Evolutionary conservation across 2,888 invertebrate species (phyloP), one percentile per base, ranked within the genome.

Genomic region (Abrostola tripartita): DNA sequence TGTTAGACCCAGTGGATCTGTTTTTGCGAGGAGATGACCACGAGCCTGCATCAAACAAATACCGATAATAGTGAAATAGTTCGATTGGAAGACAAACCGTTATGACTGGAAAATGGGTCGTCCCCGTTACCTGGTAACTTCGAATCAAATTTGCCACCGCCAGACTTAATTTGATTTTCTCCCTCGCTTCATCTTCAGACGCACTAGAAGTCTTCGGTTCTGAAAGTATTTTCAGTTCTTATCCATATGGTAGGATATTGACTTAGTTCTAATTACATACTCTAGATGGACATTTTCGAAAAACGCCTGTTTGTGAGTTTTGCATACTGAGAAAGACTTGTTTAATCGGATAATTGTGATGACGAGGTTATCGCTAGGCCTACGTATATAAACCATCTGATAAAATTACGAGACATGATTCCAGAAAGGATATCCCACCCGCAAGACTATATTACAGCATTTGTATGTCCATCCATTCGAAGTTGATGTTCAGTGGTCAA

Each of bases 1-100:
- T 6, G 91, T 87, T 79, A 98, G 96, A 76, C 96, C 96, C 73
- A 98, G 93, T 5, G 98, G 98, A 91, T 98, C 98, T 75, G 97
- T 95, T 86, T 97, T 96, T 51, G 98, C 97, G 79, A 97, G 95
- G 83, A 97, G 96, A 90, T 98, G 98, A 64, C 98, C 98, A 75
- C 98, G 96, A 74, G 96, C 95, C 97, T 98, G 96, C 44, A 42
- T 12, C 5, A 47, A 5, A 41, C 24, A 5, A 14, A 12, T n/a
- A 12, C 12, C 35, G 12, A 11, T 24, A 51, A 40, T 42, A 55
- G 10, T 40, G 14, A 8, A 14, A 24, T 52, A 12, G 41, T 4
- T 42, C 6, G 12, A 7, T 38, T 40, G 8, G 14, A 10, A 42
- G 6, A 6, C 11, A n/a, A 41, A n/a, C 11, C n/a, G n/a, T n/a